A percentile compares a stretch with the other conserved stretches of the same genome.
Evolutionary conservation across 2,888 invertebrate genomes (phyloP).

Genomic region (Tipula helvola): DNA sequence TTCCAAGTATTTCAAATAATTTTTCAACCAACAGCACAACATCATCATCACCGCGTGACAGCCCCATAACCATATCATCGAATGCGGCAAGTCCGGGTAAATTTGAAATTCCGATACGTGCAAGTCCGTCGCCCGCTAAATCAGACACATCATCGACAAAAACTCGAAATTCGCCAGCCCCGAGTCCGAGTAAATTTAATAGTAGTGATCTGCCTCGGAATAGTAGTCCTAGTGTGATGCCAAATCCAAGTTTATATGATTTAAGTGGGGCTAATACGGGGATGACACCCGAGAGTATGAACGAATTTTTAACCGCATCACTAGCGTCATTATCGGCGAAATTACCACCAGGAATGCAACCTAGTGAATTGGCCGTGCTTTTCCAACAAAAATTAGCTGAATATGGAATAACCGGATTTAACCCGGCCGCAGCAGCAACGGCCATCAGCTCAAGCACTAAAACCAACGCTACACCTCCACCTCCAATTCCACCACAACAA

Average conservation of each 20-base stretch:
- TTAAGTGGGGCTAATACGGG: conserved; percentile 6
- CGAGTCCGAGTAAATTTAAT: conserved; percentile 35
- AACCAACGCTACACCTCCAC: background rate
- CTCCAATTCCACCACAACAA: background rate
- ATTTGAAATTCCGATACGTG: conserved; percentile 43
- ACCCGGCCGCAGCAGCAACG: conserved; percentile 32
- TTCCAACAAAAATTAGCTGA: conserved; percentile 30
- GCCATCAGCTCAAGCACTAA: conserved; percentile 24
- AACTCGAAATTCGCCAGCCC: conserved; percentile 39
- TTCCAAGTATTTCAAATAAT: conserved; percentile 16
- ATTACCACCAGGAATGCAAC: conserved; percentile 31
- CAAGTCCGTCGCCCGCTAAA: conserved; percentile 46
- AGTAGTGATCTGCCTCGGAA: conserved; percentile 27
- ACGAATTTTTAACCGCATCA: conserved; percentile 34
- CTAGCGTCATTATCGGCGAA: conserved; percentile 33
- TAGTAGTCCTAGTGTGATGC: conserved; percentile 32
- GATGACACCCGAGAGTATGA: conserved; percentile 18
- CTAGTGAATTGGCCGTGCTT: conserved; percentile 28
- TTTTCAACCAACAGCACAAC: conserved; percentile 19
- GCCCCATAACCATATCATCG: conserved; percentile 33
- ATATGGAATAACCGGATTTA: conserved; percentile 30
- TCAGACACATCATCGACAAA: conserved; percentile 47
- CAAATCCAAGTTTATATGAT: conserved; percentile 28
- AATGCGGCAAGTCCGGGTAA: conserved; percentile 35
- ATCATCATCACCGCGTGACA: conserved; percentile 30